These are phyloP conservation scores for Xiphorhynchus erythropygius DNA, from an alignment of 2,797 vertebrate genomes.

Conservation along the genomic window DNA sequence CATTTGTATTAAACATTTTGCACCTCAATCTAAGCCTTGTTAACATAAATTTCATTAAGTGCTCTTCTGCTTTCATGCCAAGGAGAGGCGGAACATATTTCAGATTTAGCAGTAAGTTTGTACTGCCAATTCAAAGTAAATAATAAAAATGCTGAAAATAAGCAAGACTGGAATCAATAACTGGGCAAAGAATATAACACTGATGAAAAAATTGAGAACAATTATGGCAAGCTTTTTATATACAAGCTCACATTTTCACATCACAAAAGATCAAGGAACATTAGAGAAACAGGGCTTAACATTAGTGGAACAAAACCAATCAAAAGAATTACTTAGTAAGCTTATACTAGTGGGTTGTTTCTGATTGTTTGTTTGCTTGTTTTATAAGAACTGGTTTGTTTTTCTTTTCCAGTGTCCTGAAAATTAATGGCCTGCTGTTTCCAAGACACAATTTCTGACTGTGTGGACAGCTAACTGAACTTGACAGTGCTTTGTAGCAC, in stretches of 20 bases:
- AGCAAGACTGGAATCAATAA: not conserved
- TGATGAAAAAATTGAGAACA: not conserved
- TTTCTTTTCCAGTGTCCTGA: not conserved
- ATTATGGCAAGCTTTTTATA: not conserved
- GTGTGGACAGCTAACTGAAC: not conserved
- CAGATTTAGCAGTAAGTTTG: not conserved
- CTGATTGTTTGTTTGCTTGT: not conserved
- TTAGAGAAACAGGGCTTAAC: not conserved
- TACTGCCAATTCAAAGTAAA: not conserved
- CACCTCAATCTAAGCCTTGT: not conserved
- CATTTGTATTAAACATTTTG: not conserved
- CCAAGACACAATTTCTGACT: not conserved
- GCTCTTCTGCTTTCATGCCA: not conserved
- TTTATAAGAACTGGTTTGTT: not conserved
- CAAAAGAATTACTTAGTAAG: not conserved
- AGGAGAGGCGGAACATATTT: not conserved
- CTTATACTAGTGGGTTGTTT: not conserved
- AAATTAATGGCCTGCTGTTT: constrained; percentile 24
- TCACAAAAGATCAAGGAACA: not conserved
- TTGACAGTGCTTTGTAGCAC: not conserved
- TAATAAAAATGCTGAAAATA: not conserved
- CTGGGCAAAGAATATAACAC: not conserved
- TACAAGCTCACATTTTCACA: not conserved
- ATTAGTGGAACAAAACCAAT: not conserved
- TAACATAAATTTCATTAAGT: constrained; percentile 45